These are phyloP conservation scores for Heteropelma amictum DNA, from an alignment of 2,888 invertebrate species.

Conservation along the genomic window DNA sequence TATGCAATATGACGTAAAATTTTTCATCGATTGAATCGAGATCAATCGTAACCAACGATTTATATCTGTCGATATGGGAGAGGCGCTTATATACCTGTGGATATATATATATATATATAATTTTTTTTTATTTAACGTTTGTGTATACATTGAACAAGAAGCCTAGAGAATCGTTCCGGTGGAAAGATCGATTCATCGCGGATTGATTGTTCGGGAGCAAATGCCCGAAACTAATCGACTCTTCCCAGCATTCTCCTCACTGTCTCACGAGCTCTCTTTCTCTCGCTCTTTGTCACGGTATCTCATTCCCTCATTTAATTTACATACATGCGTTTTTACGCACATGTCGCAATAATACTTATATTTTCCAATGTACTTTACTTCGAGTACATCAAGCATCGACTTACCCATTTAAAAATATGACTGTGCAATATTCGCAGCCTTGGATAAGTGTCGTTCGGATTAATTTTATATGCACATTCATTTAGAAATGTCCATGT, in stretches of 20 bases:
- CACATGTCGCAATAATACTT: slow-evolving; percentile 26
- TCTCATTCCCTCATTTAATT: not conserved
- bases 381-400: not conserved
- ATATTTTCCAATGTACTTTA: slow-evolving; percentile 21
- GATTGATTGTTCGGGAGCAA: slow-evolving; percentile 64
- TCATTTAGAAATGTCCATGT: slow-evolving; percentile 7
- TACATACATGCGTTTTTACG: not conserved
- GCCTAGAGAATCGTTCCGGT: slow-evolving; percentile 51
- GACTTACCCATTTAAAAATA: not conserved
- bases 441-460: slow-evolving; percentile 34
- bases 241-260: slow-evolving; percentile 8
- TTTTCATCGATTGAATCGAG: slow-evolving; percentile 34
- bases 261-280: not conserved
- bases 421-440: slow-evolving; percentile 1
- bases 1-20: not conserved
- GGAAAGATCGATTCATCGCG: slow-evolving; percentile 52
- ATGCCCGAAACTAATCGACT: slow-evolving; percentile 68
- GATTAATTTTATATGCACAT: slow-evolving; percentile 37
- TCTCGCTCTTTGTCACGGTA: not conserved
- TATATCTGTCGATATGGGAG: slow-evolving; percentile 37
- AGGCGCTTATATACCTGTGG: not conserved
- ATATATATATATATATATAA: slow-evolving; percentile 1
- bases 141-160: not conserved
- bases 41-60: slow-evolving; percentile 46
- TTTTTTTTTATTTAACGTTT: no score